phyloP scores from a whole-genome alignment of 2,113 vertebrate genomes.

The Halcyon senegalensis region DNA sequence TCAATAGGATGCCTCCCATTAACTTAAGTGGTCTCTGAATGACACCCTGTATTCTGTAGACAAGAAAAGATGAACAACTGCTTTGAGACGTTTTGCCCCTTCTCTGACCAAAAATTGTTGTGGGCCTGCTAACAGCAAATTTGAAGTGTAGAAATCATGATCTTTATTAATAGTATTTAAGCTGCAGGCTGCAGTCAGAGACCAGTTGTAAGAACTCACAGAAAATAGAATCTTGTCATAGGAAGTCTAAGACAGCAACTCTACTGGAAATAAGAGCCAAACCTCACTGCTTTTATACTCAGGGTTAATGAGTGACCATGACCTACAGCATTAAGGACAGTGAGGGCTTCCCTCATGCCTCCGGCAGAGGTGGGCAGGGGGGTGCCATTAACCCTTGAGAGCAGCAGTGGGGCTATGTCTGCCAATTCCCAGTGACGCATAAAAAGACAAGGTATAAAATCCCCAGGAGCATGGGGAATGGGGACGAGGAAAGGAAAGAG shows the following conservation, averaged over 20 bases:
- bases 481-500: not conserved
- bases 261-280: not conserved
- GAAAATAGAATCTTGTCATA: not conserved
- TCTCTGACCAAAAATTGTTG: not conserved
- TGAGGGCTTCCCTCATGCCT: accelerated
- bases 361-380: not conserved
- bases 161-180: constrained; percentile 12
- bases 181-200: not conserved
- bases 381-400: not conserved
- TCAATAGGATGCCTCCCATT: not conserved
- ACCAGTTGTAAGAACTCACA: not conserved
- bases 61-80: not conserved
- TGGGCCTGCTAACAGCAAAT: not conserved
- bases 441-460: not conserved
- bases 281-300: not conserved
- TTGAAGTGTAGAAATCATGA: not conserved
- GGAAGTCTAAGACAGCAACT: not conserved
- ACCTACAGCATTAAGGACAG: not conserved
- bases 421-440: not conserved
- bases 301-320: accelerated
- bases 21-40: not conserved
- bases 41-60: not conserved
- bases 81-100: not conserved
- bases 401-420: not conserved
- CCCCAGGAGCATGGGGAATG: not conserved